phyloP scores from a whole-genome alignment of 2,797 vertebrate genomes.

The Rallus crepitans region DNA sequence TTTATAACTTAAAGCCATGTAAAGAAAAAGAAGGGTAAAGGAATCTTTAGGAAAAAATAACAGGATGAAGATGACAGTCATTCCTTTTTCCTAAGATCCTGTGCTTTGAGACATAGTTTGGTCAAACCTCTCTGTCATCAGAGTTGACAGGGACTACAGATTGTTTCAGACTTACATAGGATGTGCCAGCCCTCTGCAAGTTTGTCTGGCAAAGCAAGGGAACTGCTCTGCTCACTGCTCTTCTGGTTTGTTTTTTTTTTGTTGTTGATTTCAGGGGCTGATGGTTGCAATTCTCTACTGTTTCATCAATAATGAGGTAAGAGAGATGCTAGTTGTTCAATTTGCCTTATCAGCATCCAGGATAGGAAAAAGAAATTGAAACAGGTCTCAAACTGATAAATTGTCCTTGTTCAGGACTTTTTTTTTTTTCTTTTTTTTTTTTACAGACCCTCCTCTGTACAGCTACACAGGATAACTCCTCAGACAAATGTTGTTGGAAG shows the following conservation, averaged over 20 bases:
- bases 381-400: slow-evolving; percentile 15
- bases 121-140: background rate
- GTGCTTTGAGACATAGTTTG: background rate
- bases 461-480: background rate
- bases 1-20: background rate
- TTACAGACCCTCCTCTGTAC: background rate
- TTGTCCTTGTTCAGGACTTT: background rate
- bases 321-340: slow-evolving; percentile 26
- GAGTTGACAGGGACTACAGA: background rate
- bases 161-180: background rate
- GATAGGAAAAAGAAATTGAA: slow-evolving; percentile 25
- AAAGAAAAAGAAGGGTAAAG: background rate
- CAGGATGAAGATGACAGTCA: background rate
- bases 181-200: background rate
- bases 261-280: slow-evolving; percentile 83
- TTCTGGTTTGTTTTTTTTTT: background rate
- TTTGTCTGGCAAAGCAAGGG: background rate
- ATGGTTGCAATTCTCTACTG: slow-evolving; percentile 92
- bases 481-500: background rate
- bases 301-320: slow-evolving; percentile 93
- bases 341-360: slow-evolving; percentile 23
- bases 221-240: background rate
- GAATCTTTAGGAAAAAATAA: background rate
- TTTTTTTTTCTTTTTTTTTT: background rate
- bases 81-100: background rate